Evolutionary conservation across 2,797 vertebrate genomes (phyloP), one percentile per base, ranked within the genome.

Genomic region (Psittacula derbiana): DNA sequence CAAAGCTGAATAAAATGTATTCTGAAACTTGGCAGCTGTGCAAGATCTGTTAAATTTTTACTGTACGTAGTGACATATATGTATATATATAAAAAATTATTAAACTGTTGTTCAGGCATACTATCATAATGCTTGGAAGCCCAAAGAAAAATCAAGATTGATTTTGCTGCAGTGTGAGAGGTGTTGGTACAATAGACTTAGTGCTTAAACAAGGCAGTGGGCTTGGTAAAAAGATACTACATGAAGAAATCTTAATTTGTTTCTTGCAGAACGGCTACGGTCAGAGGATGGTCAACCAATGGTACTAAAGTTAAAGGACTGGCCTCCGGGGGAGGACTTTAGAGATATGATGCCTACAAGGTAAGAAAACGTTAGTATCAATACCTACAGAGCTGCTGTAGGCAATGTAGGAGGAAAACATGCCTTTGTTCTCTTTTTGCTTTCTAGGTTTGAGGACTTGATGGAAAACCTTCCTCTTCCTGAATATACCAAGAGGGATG

Each of bases 271-370:
- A 91, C 98, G 99, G 71, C 98, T 99, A 64, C 98, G 99, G 89
- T 99, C 99, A 87, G 96, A 95, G 50, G 99, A 99, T 44, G 99
- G 99, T 18, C 98, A 98, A 61, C 99, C 99, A 57, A 99, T 99
- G 99, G 99, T 99, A 94, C 98, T 99, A 57, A 99, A 99, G 97
- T 98, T 99, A 92, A 99, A 99, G 96, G 99, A 99, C 17, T 99
- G 99, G 99, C 99, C 99, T 95, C 99, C 86, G 98, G 96, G 96
- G 44, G 99, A 99, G 97, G 99, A 99, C 97, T 99, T 99, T 67
- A 98, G 99, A 95, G 99, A 99, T 97, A 99, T 99, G 99, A 99
- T 99, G 99, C 99, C 99, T 76, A 99, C 99, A 46, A 98, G 99
- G 99, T 99, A 95, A 97, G 97, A 83, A 55, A 69, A 55, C 41